Conservation (phyloP, 2,888 invertebrate genomes). For the Augiades crinisus region DNA sequence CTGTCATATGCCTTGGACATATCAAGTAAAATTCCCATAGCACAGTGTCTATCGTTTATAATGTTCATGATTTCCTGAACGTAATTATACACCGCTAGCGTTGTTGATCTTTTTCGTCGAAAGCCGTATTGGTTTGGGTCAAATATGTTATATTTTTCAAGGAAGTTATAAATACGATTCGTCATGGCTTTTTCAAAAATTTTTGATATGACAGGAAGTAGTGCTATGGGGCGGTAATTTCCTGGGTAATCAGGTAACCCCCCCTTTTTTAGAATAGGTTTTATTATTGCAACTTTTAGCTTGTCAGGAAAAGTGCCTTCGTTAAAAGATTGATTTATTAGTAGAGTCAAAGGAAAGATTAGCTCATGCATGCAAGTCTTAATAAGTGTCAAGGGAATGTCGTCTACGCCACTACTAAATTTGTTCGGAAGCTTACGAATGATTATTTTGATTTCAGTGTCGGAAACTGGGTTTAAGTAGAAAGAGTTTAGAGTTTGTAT, state of each 20-base stretch:
- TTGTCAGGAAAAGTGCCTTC: conserved; percentile 22
- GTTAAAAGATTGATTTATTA: conserved; percentile 26
- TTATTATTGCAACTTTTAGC: conserved; percentile 27
- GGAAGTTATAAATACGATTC: conserved; percentile 11
- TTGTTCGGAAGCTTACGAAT: not conserved
- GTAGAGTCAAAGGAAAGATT: not conserved
- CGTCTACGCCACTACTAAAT: not conserved
- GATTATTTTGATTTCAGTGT: not conserved
- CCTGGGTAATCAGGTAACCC: conserved; percentile 1
- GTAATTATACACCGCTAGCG: conserved; percentile 24
- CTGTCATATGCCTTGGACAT: conserved; percentile 35
- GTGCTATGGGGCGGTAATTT: conserved; percentile 1
- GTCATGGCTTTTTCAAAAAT: conserved; percentile 23
- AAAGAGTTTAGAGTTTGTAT: conserved; percentile 6
- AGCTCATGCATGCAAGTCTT: conserved; percentile 22
- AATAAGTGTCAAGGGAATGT: conserved; percentile 17
- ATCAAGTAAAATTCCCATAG: conserved; percentile 25
- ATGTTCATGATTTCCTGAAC: conserved; percentile 24
- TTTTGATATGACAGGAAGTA: conserved; percentile 23
- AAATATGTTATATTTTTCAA: conserved; percentile 23
- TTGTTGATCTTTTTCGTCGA: conserved; percentile 21
- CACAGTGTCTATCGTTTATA: conserved; percentile 21
- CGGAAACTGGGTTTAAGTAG: conserved; percentile 1
- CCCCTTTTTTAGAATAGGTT: conserved; percentile 28
- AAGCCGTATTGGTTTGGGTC: conserved; percentile 26